Evolutionary conservation across 2,888 invertebrate species (phyloP), one percentile per base, ranked within the genome.

Genomic region (Caenorhabditis sp.): DNA sequence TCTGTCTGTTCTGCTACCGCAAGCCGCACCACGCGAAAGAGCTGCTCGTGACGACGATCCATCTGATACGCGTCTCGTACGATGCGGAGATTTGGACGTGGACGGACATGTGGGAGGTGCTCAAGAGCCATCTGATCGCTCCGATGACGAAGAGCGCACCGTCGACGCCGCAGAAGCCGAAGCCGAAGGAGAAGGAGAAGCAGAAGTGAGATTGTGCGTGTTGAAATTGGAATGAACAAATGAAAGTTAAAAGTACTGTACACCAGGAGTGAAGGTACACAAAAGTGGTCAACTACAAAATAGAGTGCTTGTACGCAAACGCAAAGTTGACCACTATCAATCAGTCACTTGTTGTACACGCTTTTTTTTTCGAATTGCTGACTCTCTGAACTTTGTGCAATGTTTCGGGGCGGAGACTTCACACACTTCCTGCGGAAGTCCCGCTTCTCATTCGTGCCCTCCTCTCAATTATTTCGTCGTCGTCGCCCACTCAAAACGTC

Each of bases 31-130:
- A 68, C 15, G 61, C 66, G 5, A 68, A 68, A 26, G 68, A 68
- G 17, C 27, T 75, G 20, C 7, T 68, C 46, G 27, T 55, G 6
- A 62, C 74, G 1, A 62, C 74, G 24, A 15, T 68, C 41, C 74
- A 56, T 24, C 30, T 75, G 48, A 66, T 75, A 4, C 35, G 50
- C 9, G 62, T 75, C 13, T 75, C 74, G 2, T 75, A 75, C 50
- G 68, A 75, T 35, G 74, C 74, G 7, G 74, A 74, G 32, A 66
- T 74, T 7, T 74, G 74, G 74, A 39, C 74, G 7, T 74, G 65
- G 59, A 39, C 32, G 11, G 59, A 53, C 3, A 55, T 74, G 17
- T 66, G 59, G 53, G 61, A 59, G 13, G 61, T 74, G 17, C 20
- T 74, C 9, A 66, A 58, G 26, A 7, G 22, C 1, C 66, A 66